A percentile compares a stretch with the other conserved stretches of the same genome.
These are phyloP conservation scores for Chaetophractus vellerosus DNA, from an alignment of 2,797 vertebrate genomes.

Conservation along the genomic window DNA sequence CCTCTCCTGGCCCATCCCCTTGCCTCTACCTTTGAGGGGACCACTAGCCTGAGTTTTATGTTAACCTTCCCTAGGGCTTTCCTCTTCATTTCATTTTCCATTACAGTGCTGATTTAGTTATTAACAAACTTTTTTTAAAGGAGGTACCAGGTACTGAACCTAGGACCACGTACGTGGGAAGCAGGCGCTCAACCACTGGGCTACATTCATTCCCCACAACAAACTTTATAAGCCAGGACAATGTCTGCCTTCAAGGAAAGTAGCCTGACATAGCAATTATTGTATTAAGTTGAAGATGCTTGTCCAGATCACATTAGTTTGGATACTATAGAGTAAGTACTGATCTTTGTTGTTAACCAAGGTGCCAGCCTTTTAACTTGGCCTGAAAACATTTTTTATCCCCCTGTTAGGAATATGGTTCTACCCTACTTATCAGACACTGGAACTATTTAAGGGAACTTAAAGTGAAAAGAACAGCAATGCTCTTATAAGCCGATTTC, in stretches of 20 bases:
- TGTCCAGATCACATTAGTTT: conserved; percentile 40
- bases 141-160: no score
- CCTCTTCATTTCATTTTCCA: not conserved
- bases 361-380: conserved; percentile 14
- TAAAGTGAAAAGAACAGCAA: not conserved
- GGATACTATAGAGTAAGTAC: conserved; percentile 13
- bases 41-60: not conserved
- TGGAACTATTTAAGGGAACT: not conserved
- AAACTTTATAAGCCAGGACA: no score
- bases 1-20: not conserved
- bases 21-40: not conserved
- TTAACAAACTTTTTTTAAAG: not conserved
- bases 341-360: conserved; percentile 48
- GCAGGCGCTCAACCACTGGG: no score
- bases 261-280: not conserved
- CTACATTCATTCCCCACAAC: no score
- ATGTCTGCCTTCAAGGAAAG: no score
- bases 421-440: not conserved
- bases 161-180: no score
- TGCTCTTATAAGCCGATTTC: not conserved
- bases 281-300: conserved; percentile 17
- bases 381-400: not conserved
- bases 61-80: not conserved
- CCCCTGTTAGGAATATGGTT: not conserved
- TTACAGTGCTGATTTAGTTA: conserved; percentile 17